Evolutionary conservation across 2,888 invertebrate genomes (phyloP).

Genomic region (Tortrix viridana): DNA sequence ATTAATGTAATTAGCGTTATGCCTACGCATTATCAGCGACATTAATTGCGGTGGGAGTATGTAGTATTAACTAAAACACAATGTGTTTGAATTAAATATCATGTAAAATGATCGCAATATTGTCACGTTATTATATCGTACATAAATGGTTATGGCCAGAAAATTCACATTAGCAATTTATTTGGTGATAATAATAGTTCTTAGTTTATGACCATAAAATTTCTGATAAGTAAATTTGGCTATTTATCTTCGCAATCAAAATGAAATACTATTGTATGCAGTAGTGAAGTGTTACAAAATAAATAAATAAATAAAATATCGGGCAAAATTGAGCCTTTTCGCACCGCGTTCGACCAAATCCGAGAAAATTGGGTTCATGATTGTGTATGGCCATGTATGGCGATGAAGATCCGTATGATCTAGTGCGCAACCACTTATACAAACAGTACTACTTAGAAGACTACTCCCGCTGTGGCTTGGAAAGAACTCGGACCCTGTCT

Average conservation of each 20-base stretch:
- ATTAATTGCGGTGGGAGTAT: slow-evolving; percentile 17
- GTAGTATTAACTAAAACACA: background rate
- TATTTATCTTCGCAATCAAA: slow-evolving; percentile 29
- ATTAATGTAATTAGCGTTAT: slow-evolving; percentile 9
- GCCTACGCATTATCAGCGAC: slow-evolving; percentile 5
- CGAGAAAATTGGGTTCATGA: no score
- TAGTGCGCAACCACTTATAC: no score
- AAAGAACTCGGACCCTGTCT: no score
- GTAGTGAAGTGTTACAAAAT: background rate
- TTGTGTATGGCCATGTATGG: no score
- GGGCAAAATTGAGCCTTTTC: no score
- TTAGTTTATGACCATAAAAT: slow-evolving; percentile 51
- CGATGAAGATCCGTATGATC: no score
- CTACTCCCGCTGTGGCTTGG: no score
- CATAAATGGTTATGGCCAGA: background rate
- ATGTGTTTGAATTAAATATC: background rate
- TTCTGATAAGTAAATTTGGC: slow-evolving; percentile 37
- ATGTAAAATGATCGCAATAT: no score
- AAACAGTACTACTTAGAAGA: no score
- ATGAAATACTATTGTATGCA: slow-evolving; percentile 11
- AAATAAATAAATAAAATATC: no score
- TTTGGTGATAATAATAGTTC: slow-evolving; percentile 45
- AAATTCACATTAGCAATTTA: slow-evolving; percentile 39
- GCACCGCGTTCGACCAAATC: no score
- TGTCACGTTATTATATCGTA: no score